phyloP scores from a whole-genome alignment of 1,140 invertebrate species.

The Drosophila erecta region DNA sequence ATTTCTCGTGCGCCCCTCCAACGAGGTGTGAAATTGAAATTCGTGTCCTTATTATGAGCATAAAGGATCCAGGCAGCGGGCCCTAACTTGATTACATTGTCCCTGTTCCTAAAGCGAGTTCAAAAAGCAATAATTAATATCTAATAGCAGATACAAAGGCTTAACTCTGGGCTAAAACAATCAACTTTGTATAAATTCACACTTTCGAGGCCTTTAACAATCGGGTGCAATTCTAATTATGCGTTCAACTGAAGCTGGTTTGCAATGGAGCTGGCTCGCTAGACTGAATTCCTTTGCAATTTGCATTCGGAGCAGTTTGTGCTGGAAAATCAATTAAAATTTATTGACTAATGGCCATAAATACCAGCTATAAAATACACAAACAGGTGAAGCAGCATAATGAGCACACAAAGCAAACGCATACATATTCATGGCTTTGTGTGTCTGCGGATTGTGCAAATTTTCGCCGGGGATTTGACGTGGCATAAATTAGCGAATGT shows the following conservation, averaged over 20 bases:
- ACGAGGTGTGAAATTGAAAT: constrained; percentile 78
- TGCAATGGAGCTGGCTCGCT: constrained; percentile 21
- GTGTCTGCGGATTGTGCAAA: constrained; percentile 50
- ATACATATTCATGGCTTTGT: constrained; percentile 34
- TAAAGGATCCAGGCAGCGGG: constrained; percentile 6
- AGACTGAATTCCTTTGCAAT: constrained; percentile 30
- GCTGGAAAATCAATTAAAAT: constrained; percentile 57
- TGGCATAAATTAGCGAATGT: constrained; percentile 58
- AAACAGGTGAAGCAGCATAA: constrained; percentile 23
- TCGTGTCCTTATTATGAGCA: constrained; percentile 51
- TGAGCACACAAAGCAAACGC: constrained; percentile 8
- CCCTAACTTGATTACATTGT: constrained; percentile 1
- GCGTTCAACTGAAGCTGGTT: background rate
- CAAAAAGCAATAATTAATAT: no score
- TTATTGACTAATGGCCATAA: constrained; percentile 53
- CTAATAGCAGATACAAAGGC: no score
- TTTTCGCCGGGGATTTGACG: constrained; percentile 33
- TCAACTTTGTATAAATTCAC: no score
- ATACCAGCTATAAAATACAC: constrained; percentile 25
- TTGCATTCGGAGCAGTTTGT: constrained; percentile 14
- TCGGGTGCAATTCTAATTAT: background rate
- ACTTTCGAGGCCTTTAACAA: no score
- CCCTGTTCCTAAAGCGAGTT: background rate
- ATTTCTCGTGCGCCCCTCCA: constrained; percentile 55
- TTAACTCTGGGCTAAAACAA: no score